Base-by-base conservation (phyloP, 2,797 vertebrate genomes). In the Myioborus melanocephalus region DNA sequence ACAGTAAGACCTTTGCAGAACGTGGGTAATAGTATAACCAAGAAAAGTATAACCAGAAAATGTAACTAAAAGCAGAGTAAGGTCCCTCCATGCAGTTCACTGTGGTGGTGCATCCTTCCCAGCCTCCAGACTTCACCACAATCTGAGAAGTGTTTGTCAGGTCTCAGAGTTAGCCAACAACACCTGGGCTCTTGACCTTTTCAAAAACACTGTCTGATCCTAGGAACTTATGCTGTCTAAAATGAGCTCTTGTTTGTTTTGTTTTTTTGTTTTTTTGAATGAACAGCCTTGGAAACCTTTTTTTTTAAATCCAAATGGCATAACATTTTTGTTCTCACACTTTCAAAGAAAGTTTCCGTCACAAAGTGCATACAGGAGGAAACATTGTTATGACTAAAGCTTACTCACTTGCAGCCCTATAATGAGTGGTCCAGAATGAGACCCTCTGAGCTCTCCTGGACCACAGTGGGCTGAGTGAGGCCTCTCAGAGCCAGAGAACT, bases 351-450 rank as follows among this genome's bases (percentile, higher is more conserved):
- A 20, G 19, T 37, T 52, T 59, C 15, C 7, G 44, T 24, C 22
- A 12, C 4, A 27, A 32, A 59, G 4, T 7, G 4, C 0, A 0
- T 35, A 12, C 8, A 24, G 16, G 16, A n/a, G n/a, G n/a, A 60
- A 37, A 37, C 15, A n/a, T 4, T 23, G 5, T 24, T 60, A 28
- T 37, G 46, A 9, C 23, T 32, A 24, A 76, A n/a, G 19, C 46
- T 12, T 52, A 19, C 10, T 20, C 22, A 24, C 12, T 52, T 59
- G n/a, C 2, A 2, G 8, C 10, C 39, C 28, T n/a, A 7, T 17
- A n/a, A 52, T 13, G 5, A 28, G 15, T 5, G 8, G 7, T 28
- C 23, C 16, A n/a, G 20, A 46, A 46, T 5, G 15, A 46, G 10
- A 53, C 5, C 10, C 19, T 24, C 16, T 17, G 46, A n/a, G 16